phyloP scores from a whole-genome alignment of 2,113 vertebrate species.

The Embiotoca jacksoni region DNA sequence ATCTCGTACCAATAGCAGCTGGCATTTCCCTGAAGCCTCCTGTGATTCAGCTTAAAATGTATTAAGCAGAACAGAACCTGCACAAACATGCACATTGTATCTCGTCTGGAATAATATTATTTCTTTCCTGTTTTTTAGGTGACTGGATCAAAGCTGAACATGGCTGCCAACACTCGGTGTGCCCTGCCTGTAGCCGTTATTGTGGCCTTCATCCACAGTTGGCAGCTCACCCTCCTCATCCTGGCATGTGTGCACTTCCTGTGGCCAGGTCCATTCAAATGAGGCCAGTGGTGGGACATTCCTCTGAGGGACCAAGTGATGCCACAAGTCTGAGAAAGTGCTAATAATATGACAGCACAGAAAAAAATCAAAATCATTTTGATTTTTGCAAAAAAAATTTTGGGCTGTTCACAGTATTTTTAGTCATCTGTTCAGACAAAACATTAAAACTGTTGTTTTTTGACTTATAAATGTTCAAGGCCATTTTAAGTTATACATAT shows the following conservation, averaged over 20 bases:
- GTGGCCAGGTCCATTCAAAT: slow-evolving; percentile 77
- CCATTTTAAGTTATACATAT: too few species aligned
- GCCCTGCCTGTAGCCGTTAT: slow-evolving; percentile 60
- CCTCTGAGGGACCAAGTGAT: slow-evolving; percentile 82
- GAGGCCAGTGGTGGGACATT: slow-evolving; percentile 77
- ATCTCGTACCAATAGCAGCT: not conserved
- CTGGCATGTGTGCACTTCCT: slow-evolving; percentile 79
- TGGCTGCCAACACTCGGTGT: slow-evolving; percentile 70
- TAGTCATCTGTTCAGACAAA: slow-evolving; percentile 59
- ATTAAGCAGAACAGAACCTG: not conserved
- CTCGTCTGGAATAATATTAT: slow-evolving; percentile 12
- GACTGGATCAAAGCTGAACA: slow-evolving; percentile 76
- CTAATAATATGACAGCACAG: slow-evolving; percentile 39
- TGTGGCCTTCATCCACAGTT: slow-evolving; percentile 81
- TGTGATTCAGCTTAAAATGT: not conserved
- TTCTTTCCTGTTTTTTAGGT: slow-evolving; percentile 64
- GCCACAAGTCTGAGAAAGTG: slow-evolving; percentile 84
- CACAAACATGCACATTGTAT: not conserved
- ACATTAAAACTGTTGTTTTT: not conserved
- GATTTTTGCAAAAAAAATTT: slow-evolving; percentile 18
- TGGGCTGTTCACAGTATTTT: slow-evolving; percentile 81
- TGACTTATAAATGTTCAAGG: not conserved
- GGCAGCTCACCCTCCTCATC: slow-evolving; percentile 84
- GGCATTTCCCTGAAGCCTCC: not conserved
- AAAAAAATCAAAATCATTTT: not conserved